Evolutionary conservation across 1,140 invertebrate species (phyloP).

Genomic region (Brachionus angularis): DNA sequence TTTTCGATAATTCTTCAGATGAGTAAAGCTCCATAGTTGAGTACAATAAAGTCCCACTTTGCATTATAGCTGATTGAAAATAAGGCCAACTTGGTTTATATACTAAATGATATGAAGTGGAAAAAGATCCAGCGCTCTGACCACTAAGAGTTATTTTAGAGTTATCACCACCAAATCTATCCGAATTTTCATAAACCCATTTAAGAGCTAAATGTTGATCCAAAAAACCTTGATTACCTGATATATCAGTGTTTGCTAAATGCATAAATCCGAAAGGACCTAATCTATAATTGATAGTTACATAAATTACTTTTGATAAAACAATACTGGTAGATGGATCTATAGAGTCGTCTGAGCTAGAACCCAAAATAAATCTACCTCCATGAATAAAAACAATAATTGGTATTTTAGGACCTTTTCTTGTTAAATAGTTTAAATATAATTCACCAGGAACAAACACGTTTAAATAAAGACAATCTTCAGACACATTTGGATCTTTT

Average conservation of each 20-base stretch:
- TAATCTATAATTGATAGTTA: conserved; percentile 93
- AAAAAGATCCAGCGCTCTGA: conserved; percentile 89
- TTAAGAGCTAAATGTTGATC: conserved; percentile 74
- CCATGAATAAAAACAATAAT: conserved; percentile 92
- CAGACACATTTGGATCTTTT: background rate
- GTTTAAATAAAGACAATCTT: conserved; percentile 48
- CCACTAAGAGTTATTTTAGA: conserved; percentile 88
- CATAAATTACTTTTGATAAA: conserved; percentile 84
- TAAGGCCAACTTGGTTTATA: background rate
- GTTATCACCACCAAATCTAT: conserved; percentile 83
- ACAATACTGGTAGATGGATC: conserved; percentile 88
- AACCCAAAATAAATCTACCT: conserved; percentile 82
- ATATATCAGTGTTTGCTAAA: conserved; percentile 58
- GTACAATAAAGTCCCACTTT: background rate
- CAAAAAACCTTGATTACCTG: conserved; percentile 88
- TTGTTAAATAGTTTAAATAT: background rate
- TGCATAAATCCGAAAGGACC: conserved; percentile 71
- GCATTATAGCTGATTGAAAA: background rate
- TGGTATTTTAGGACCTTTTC: too few species aligned
- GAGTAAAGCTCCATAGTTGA: background rate
- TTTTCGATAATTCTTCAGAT: background rate
- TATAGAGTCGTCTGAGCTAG: conserved; percentile 79
- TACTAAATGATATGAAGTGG: conserved; percentile 57
- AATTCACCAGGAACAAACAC: conserved; percentile 25
- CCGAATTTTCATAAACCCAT: conserved; percentile 81